Conservation (phyloP, 2,888 invertebrate genomes). For the Cephus rjabovi region DNA sequence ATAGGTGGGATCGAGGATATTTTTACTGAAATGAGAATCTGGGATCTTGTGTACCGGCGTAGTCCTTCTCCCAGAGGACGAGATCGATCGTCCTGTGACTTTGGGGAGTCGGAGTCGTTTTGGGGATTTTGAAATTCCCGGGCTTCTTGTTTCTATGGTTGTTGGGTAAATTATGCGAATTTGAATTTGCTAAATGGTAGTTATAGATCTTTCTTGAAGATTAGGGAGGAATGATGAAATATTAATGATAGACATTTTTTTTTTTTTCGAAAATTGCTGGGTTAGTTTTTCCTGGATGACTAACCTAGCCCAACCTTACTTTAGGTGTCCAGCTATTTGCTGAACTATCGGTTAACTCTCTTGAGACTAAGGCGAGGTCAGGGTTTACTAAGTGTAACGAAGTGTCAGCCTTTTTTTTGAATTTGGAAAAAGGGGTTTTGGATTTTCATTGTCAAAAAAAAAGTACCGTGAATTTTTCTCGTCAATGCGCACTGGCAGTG, state of each 20-base stretch:
- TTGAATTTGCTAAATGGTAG: neutral
- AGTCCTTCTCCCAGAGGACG: neutral
- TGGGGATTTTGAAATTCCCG: neutral
- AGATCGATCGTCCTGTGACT: neutral
- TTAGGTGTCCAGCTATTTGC: neutral
- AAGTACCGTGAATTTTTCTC: neutral
- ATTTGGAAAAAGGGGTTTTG: neutral
- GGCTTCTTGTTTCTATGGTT: neutral
- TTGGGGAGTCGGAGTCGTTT: neutral
- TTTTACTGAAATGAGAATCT: neutral
- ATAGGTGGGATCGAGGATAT: conserved; percentile 2
- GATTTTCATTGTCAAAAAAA: neutral
- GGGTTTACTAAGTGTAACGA: neutral
- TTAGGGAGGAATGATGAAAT: neutral
- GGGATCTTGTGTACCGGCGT: neutral
- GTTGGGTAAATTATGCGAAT: neutral
- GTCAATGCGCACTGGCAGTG: conserved; percentile 30
- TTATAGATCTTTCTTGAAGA: neutral
- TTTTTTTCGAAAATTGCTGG: neutral
- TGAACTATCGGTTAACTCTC: neutral
- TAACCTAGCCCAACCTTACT: neutral
- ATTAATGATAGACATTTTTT: neutral
- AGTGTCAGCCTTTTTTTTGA: neutral
- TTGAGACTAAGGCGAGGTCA: neutral
- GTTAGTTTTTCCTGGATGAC: neutral